Conservation (phyloP, 2,797 vertebrate species). For the Sebastes umbrosus region DNA sequence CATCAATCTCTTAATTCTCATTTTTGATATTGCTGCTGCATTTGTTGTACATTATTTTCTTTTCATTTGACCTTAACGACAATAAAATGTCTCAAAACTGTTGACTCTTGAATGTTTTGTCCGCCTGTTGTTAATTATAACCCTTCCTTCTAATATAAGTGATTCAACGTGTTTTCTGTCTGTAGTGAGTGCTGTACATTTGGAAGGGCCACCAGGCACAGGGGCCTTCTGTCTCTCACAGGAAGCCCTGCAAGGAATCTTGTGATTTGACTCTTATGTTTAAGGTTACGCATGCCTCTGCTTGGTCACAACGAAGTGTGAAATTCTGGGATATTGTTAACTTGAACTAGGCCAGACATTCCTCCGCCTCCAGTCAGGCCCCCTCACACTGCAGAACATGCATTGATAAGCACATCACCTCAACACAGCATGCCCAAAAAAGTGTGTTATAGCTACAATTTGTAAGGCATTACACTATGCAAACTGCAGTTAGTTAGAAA, state of each 20-base stretch:
- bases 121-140: constrained; percentile 33
- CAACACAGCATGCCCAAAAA: constrained; percentile 12
- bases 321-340: constrained; percentile 70
- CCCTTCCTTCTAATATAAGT: background rate
- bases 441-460: background rate
- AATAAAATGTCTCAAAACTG: constrained; percentile 7
- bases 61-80: background rate
- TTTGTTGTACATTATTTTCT: background rate
- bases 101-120: constrained; percentile 8
- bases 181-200: background rate
- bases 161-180: background rate
- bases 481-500: background rate
- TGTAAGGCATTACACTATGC: background rate
- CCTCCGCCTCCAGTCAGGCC: constrained; percentile 23
- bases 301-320: constrained; percentile 57
- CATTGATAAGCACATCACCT: background rate
- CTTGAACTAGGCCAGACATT: constrained; percentile 64
- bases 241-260: constrained; percentile 39
- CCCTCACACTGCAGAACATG: background rate
- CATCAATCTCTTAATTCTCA: background rate
- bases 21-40: background rate
- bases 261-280: constrained; percentile 61
- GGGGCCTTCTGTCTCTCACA: constrained; percentile 22
- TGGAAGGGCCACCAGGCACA: background rate
- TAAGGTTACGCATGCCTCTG: constrained; percentile 53